These are phyloP conservation scores for Aspidiotus destructor DNA, from an alignment of 2,888 invertebrate genomes.

Conservation along the genomic window DNA sequence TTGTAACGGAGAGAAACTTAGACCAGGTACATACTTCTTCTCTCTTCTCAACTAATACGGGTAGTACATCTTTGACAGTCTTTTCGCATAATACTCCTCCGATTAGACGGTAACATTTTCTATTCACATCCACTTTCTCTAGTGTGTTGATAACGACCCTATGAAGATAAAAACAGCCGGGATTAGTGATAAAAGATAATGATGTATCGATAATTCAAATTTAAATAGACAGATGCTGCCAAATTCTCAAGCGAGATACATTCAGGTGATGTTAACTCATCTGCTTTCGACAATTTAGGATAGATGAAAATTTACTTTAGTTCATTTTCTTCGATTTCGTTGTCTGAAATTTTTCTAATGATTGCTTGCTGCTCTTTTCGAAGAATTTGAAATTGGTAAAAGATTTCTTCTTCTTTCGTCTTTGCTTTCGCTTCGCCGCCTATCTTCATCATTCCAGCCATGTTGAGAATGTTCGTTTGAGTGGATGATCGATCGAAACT, in stretches of 20 bases:
- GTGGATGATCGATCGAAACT: too few relatives aligned
- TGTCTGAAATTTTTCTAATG: conserved; percentile 78
- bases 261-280: too few relatives aligned
- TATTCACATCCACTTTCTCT: conserved; percentile 67
- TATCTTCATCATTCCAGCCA: conserved; percentile 21
- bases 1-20: not conserved
- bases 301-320: conserved; percentile 64
- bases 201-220: not conserved
- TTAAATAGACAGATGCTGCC: not conserved
- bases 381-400: conserved; percentile 75
- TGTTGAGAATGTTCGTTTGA: not conserved
- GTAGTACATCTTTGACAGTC: conserved; percentile 82
- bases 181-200: not conserved
- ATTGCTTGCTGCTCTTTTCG: conserved; percentile 78
- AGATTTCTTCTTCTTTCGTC: conserved; percentile 58
- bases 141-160: conserved; percentile 92
- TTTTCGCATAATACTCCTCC: conserved; percentile 89
- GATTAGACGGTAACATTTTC: conserved; percentile 87
- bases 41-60: conserved; percentile 67
- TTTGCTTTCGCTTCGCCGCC: conserved; percentile 41
- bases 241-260: not conserved
- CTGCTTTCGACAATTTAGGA: too few relatives aligned
- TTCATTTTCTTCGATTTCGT: conserved; percentile 90
- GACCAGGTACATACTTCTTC: conserved; percentile 50
- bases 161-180: conserved; percentile 39